Evolutionary conservation across 2,888 invertebrate species (phyloP), one percentile per base, ranked within the genome.

Genomic region (Erannis defoliaria): DNA sequence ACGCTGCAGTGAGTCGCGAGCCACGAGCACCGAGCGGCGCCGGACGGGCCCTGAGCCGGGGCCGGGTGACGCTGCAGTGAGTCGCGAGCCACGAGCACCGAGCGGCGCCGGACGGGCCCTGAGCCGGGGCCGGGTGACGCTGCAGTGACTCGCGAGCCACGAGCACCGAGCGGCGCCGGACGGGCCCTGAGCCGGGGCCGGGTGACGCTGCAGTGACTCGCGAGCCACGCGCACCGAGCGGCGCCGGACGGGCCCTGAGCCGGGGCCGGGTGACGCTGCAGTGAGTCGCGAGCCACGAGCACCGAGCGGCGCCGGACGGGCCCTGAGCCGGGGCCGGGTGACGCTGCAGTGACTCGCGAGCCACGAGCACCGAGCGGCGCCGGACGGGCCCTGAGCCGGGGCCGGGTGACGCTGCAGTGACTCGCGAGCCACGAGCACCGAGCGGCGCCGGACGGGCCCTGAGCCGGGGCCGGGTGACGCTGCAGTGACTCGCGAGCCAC

Each of bases 121-220:
- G 88, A 86, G 70, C 42, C n/a, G 33, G 29, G 14, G 18, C 35
- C 23, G 1, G 26, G 33, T 23, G 23, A 16, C 40, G 10, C 6
- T 51, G 18, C 29, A 51, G 45, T 35, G 45, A 45, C 51, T 3
- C 31, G n/a, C 38, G 5, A 14, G n/a, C 14, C 40, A 6, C 19
- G 10, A 1, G 10, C 40, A 8, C 31, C n/a, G n/a, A n/a, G n/a
- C n/a, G n/a, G n/a, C n/a, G n/a, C n/a, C n/a, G n/a, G n/a, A n/a
- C n/a, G n/a, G n/a, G n/a, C n/a, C n/a, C n/a, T n/a, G n/a, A 85
- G 70, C 71, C 90, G 65, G 86, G 89, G 56, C 74, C 84, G 5
- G 88, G 23, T 76, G 81, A 29, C 81, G 90, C 55, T 81, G 88
- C 51, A 84, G 88, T n/a, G n/a, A n/a, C 60, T 63, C 60, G 66